A percentile compares a stretch with the other conserved stretches of the same genome.
Evolutionary conservation across 2,797 vertebrate species (phyloP).

Genomic region (Hydrolagus colliei): DNA sequence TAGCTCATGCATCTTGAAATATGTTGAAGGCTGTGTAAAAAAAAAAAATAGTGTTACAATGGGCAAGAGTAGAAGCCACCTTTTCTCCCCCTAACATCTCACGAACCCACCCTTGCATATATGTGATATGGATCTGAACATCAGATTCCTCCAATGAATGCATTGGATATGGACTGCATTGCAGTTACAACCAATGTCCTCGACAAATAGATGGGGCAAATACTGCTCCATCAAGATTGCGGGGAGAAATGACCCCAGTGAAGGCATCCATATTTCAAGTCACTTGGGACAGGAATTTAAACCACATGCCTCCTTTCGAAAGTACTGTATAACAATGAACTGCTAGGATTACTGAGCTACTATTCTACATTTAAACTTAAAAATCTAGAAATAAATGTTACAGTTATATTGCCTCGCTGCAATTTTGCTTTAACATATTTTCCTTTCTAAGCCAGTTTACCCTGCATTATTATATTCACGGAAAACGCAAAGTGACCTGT

Average conservation of each 20-base stretch:
- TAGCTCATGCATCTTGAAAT: neutral
- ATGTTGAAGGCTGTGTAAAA: neutral
- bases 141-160: neutral
- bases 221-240: no score
- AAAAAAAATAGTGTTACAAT: neutral
- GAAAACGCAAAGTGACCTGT: neutral
- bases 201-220: constrained; percentile 4
- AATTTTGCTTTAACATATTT: neutral
- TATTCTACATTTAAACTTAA: neutral
- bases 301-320: neutral
- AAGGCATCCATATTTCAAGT: neutral
- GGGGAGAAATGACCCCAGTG: neutral
- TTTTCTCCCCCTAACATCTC: constrained; percentile 2
- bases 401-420: neutral
- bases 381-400: neutral
- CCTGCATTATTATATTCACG: no score
- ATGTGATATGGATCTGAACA: neutral
- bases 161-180: neutral
- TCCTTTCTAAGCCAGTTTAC: neutral
- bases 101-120: neutral
- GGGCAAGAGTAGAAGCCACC: neutral
- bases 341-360: neutral
- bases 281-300: neutral
- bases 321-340: neutral
- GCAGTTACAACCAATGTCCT: neutral